Conservation (phyloP, 2,113 vertebrate species). For the Ascaphus truei region DNA sequence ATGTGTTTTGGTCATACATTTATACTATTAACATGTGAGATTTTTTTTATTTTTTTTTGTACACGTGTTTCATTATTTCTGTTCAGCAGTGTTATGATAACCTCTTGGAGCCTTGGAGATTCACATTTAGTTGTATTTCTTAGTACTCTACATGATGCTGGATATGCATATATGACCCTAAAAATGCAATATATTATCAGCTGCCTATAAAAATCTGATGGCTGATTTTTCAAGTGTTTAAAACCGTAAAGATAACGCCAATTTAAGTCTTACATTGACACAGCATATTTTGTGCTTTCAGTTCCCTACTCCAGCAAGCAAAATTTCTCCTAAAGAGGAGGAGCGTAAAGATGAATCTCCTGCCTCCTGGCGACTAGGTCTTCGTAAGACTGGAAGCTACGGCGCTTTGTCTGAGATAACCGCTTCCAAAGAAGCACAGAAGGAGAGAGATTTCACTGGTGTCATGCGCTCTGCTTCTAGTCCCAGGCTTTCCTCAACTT, state of each 20-base stretch:
- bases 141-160: neutral
- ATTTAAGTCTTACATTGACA: too few relatives aligned
- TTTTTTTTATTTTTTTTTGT: too few relatives aligned
- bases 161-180: neutral
- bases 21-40: constrained; percentile 25
- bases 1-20: constrained; percentile 42
- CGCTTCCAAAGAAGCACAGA: constrained; percentile 89
- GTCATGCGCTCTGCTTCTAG: constrained; percentile 97
- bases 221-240: constrained; percentile 20
- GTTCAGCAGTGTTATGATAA: constrained; percentile 11
- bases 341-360: constrained; percentile 95
- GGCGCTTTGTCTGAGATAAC: constrained; percentile 94
- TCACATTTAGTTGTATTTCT: neutral
- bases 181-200: constrained; percentile 1
- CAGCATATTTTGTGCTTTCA: constrained; percentile 50
- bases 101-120: constrained; percentile 45
- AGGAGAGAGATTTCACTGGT: constrained; percentile 86
- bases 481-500: constrained; percentile 88
- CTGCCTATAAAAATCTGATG: constrained; percentile 3
- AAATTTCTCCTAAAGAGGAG: constrained; percentile 86
- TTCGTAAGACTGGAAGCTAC: constrained; percentile 96
- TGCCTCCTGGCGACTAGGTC: constrained; percentile 87
- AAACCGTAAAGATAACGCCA: too few relatives aligned
- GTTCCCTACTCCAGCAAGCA: constrained; percentile 73
- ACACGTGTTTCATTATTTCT: constrained; percentile 40